Evolutionary conservation across 2,888 invertebrate genomes (phyloP), one percentile per base, ranked within the genome.

Genomic region (Chironomus tentans): DNA sequence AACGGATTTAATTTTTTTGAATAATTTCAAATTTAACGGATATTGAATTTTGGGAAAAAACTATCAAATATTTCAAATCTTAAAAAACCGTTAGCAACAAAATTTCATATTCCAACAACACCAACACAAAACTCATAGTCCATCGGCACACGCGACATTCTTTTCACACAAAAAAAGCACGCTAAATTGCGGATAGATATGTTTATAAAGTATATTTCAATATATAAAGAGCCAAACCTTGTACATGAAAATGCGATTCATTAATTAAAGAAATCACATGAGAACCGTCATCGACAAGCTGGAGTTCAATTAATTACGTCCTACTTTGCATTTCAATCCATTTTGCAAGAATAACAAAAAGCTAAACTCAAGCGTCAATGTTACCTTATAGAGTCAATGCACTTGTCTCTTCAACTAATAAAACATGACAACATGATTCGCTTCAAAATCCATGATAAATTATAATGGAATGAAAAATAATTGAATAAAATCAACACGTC

Each of bases 201-300:
- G 28, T 28, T 28, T 28, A 28, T 28, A 38, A 38, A 38, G 38
- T 38, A 10, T 38, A 38, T 38, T 38, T 38, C 38, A 38, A 38
- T 38, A 38, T 4, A 3, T 38, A 38, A 56, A 18, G n/a, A 56
- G 56, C 56, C 15, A 56, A 56, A 56, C 56, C 56, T 18, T 56
- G 56, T 56, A 56, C 18, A 56, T 18, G 18, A 56, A 56, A 56
- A 15, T 56, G 56, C 18, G 15, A 56, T 56, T 56, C 65, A 65
- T 65, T 65, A 65, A 65, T 65, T 65, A 65, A 21, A 65, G 56
- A 56, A 56, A 56, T 65, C 65, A 21, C 65, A 65, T 65, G 65
- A 65, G 24, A 65, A 65, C 21, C 65, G 22, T 65, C 24, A 65
- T 24, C 13, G 65, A 21, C 21, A 24, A 21, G 15, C n/a, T 56